These are phyloP conservation scores for Acanthopagrus latus DNA, from an alignment of 2,797 vertebrate species.

Conservation along the genomic window DNA sequence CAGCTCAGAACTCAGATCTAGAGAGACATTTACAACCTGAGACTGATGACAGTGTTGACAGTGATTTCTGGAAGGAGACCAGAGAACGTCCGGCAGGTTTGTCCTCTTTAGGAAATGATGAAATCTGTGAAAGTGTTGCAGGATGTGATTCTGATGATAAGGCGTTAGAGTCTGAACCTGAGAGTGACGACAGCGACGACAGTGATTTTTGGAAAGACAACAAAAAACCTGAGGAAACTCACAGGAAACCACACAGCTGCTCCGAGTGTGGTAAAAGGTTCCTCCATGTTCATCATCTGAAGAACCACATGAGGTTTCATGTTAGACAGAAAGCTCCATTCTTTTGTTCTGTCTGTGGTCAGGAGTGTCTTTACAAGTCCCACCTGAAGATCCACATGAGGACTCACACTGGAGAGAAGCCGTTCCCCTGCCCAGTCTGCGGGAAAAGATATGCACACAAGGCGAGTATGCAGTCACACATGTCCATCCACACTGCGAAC, in stretches of 20 bases:
- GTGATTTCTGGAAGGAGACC: conserved; percentile 37
- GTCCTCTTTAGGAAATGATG: neutral
- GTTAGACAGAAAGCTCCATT: conserved; percentile 30
- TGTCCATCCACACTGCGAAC: conserved; percentile 10
- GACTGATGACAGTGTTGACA: neutral
- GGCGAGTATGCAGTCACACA: conserved; percentile 29
- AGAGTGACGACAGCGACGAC: conserved; percentile 11
- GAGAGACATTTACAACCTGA: neutral
- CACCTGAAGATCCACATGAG: conserved; percentile 42
- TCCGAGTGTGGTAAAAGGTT: conserved; percentile 19
- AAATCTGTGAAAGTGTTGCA: neutral
- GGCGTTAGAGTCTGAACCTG: neutral
- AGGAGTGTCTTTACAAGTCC: conserved; percentile 13
- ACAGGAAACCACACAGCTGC: conserved; percentile 3
- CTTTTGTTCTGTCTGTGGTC: conserved; percentile 29
- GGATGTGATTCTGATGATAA: neutral
- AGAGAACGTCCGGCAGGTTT: neutral
- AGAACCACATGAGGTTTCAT: conserved; percentile 43
- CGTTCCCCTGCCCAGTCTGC: conserved; percentile 15
- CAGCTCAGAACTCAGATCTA: neutral
- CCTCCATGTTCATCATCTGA: neutral
- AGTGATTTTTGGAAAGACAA: conserved; percentile 35
- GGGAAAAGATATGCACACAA: conserved; percentile 37
- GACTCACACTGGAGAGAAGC: conserved; percentile 49
- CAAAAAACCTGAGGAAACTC: neutral